phyloP scores from a whole-genome alignment of 2,888 invertebrate species.

The Polydesmus complanatus region DNA sequence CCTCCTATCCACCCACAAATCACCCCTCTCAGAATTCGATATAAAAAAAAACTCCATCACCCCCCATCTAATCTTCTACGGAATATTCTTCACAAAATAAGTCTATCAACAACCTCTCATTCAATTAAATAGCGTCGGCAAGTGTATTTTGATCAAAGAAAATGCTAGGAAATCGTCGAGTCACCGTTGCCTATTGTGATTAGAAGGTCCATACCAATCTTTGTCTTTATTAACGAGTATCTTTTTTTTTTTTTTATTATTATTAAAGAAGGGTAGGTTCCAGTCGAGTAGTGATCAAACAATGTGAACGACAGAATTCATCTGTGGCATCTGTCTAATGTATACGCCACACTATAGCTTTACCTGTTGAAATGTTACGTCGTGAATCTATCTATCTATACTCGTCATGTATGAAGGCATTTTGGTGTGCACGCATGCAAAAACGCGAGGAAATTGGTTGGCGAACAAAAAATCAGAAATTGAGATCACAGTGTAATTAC shows the following conservation, averaged over 20 bases:
- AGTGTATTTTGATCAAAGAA: neutral
- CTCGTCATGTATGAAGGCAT: neutral
- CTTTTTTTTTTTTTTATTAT: neutral
- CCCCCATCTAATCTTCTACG: neutral
- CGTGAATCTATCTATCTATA: neutral
- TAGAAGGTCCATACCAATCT: neutral
- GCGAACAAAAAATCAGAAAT: neutral
- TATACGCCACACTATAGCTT: too few relatives aligned
- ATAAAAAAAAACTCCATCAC: too few relatives aligned
- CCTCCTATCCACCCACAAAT: too few relatives aligned
- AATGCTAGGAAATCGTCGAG: neutral
- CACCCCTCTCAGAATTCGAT: too few relatives aligned
- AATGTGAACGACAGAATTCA: neutral
- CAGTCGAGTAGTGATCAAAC: neutral
- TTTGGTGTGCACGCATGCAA: neutral
- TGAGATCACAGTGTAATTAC: neutral
- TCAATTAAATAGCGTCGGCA: neutral
- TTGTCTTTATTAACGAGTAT: neutral
- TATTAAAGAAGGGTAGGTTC: neutral
- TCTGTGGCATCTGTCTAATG: neutral
- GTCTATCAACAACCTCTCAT: neutral
- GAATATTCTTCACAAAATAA: neutral
- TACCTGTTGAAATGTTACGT: neutral
- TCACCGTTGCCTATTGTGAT: neutral
- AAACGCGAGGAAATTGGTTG: neutral